A percentile compares a stretch with the other conserved stretches of the same genome.
These are phyloP conservation scores for Acipenser transmontanus DNA, from an alignment of 2,797 vertebrate genomes.

Conservation along the genomic window DNA sequence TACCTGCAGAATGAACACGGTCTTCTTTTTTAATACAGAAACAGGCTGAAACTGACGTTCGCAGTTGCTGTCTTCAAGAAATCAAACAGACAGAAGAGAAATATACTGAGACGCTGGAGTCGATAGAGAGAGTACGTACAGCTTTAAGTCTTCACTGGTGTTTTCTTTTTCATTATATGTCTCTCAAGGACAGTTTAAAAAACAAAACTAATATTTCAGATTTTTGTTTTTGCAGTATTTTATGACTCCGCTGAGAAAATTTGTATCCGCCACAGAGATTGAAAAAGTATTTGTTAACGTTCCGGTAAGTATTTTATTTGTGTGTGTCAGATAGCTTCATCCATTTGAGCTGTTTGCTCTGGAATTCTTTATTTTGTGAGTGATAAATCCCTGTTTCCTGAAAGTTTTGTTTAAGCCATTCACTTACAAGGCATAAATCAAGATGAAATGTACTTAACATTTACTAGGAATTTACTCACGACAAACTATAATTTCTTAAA, in stretches of 20 bases:
- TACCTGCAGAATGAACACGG: not conserved
- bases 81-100: constrained; percentile 76
- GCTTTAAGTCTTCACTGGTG: not conserved
- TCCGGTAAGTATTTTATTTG: constrained; percentile 66
- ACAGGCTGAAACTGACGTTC: constrained; percentile 62
- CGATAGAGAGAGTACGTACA: constrained; percentile 77
- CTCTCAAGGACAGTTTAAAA: too few species aligned
- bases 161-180: too few species aligned
- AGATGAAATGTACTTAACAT: too few species aligned
- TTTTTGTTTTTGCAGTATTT: constrained; percentile 71
- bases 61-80: constrained; percentile 65
- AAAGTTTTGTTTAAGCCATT: too few species aligned
- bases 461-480: too few species aligned
- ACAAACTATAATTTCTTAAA: too few species aligned
- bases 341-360: too few species aligned
- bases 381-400: too few species aligned
- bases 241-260: constrained; percentile 83
- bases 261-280: constrained; percentile 71
- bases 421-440: too few species aligned
- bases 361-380: too few species aligned
- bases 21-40: constrained; percentile 50
- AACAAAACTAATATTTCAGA: too few species aligned
- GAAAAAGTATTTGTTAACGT: constrained; percentile 91
- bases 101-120: constrained; percentile 70
- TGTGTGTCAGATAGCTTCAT: too few species aligned